These are phyloP conservation scores for Drosophila dives DNA, from an alignment of 2,888 invertebrate genomes.

Conservation along the genomic window DNA sequence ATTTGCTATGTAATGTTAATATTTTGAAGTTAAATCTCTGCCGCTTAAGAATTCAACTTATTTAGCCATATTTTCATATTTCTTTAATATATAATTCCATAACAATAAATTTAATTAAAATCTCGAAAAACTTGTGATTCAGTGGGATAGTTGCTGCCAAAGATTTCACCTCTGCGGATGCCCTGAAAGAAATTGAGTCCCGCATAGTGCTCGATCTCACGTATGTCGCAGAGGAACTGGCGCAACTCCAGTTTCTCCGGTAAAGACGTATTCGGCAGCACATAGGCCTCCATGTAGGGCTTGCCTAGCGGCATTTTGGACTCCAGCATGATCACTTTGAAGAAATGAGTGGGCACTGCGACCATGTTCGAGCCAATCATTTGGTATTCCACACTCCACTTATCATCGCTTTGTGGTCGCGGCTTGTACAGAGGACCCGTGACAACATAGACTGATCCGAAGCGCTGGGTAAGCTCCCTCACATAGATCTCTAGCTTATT, in stretches of 20 bases:
- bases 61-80: background rate
- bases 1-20: background rate
- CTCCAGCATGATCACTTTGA: constrained; percentile 95
- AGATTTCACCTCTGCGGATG: constrained; percentile 89
- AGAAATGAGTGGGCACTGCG: constrained; percentile 99
- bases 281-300: constrained; percentile 94
- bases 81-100: background rate
- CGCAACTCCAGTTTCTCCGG: constrained; percentile 90
- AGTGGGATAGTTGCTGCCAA: constrained; percentile 73
- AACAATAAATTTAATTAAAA: constrained; percentile 35
- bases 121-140: constrained; percentile 64
- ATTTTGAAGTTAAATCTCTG: background rate
- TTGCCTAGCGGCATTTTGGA: constrained; percentile 86
- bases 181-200: constrained; percentile 96
- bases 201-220: constrained; percentile 94
- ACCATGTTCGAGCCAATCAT: constrained; percentile 96
- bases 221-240: constrained; percentile 93
- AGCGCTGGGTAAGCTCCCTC: constrained; percentile 89
- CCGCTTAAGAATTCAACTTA: background rate
- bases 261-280: constrained; percentile 95
- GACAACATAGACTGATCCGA: constrained; percentile 93
- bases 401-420: constrained; percentile 89
- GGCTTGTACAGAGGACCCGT: constrained; percentile 96
- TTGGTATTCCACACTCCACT: constrained; percentile 94
- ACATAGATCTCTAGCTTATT: constrained; percentile 94